A percentile compares a stretch with the other conserved stretches of the same genome.
These are phyloP conservation scores for Tinea trinotella DNA, from an alignment of 2,888 invertebrate species.

Conservation along the genomic window DNA sequence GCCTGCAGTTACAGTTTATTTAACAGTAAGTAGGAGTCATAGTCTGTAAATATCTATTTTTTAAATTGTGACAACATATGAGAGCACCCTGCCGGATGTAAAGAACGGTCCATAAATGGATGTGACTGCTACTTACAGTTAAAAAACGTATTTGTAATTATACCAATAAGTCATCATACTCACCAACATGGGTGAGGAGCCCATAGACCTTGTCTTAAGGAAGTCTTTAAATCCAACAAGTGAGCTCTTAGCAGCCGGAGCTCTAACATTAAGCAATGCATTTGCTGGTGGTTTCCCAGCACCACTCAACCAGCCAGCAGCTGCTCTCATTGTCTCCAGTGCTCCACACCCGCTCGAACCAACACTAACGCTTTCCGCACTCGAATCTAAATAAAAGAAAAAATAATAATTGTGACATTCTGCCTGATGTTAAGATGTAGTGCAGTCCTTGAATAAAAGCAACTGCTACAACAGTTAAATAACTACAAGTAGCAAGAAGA, in stretches of 20 bases:
- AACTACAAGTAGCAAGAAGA: too few species aligned
- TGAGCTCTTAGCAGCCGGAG: constrained; percentile 82
- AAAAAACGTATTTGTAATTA: background rate
- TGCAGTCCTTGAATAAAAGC: too few species aligned
- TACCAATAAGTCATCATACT: too few species aligned
- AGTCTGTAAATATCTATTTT: background rate
- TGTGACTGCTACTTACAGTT: too few species aligned
- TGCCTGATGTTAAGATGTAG: too few species aligned
- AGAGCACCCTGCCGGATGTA: too few species aligned
- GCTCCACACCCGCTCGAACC: constrained; percentile 29
- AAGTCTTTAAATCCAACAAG: constrained; percentile 85
- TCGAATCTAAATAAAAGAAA: constrained; percentile 41
- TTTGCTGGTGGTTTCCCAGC: constrained; percentile 46
- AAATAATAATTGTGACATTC: too few species aligned
- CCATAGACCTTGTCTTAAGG: constrained; percentile 83
- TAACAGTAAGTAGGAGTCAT: background rate
- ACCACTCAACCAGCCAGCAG: constrained; percentile 89
- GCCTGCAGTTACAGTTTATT: background rate
- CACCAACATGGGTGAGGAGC: constrained; percentile 80
- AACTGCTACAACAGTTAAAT: too few species aligned
- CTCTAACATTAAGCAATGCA: constrained; percentile 70
- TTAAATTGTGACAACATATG: too few species aligned
- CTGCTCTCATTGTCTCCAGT: constrained; percentile 80
- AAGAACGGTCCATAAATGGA: too few species aligned
- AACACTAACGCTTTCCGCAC: constrained; percentile 58